phyloP scores from a whole-genome alignment of 2,113 vertebrate genomes.

The Strix uralensis region DNA sequence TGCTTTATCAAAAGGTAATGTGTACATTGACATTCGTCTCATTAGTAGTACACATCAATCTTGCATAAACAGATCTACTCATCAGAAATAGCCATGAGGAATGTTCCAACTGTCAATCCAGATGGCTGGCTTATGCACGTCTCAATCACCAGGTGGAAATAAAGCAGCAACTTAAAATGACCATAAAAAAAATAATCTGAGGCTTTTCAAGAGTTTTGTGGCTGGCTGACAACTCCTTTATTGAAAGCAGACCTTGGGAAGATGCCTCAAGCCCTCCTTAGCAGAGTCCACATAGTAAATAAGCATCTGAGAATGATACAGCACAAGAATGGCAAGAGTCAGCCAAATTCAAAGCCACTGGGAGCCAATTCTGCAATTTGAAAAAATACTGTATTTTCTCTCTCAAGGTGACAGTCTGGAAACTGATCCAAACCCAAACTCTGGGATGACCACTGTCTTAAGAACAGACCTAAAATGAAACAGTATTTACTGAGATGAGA shows the following conservation, averaged over 20 bases:
- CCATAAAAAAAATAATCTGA: background rate
- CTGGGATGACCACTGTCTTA: background rate
- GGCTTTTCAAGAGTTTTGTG: constrained; percentile 26
- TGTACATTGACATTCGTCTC: background rate
- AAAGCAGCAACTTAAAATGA: constrained; percentile 22
- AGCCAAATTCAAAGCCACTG: background rate
- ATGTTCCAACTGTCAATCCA: background rate
- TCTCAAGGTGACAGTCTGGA: constrained; percentile 16
- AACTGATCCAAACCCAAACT: background rate
- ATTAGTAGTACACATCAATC: background rate
- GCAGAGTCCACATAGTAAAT: background rate
- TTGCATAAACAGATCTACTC: background rate
- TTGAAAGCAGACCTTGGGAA: constrained; percentile 37
- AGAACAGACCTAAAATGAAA: background rate
- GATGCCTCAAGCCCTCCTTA: constrained; percentile 27
- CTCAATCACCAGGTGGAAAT: constrained; percentile 13
- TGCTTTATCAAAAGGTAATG: background rate
- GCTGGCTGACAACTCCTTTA: constrained; percentile 24
- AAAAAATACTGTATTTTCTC: background rate
- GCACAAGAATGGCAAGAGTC: background rate
- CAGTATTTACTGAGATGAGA: background rate
- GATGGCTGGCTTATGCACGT: background rate
- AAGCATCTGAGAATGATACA: background rate
- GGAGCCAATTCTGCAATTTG: background rate
- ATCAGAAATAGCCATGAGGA: background rate